These are phyloP conservation scores for Masnerella sp. DNA, from an alignment of 2,888 invertebrate genomes.

Conservation along the genomic window DNA sequence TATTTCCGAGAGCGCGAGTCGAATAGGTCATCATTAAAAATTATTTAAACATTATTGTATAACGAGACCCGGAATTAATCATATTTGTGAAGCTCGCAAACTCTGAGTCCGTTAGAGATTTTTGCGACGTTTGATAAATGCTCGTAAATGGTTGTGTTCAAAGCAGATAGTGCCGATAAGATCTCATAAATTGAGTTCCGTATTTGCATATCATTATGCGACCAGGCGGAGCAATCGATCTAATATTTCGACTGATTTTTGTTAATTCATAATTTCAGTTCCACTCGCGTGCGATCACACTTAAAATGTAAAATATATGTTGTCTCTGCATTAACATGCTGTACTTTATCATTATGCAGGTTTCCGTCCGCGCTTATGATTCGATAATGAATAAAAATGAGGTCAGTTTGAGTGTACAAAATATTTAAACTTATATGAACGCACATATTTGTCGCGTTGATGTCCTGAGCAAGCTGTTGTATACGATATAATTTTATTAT, in stretches of 20 bases:
- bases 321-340: not conserved
- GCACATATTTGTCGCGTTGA: too few species aligned
- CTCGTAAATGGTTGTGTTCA: constrained; percentile 7
- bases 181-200: constrained; percentile 21
- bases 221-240: not conserved
- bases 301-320: constrained; percentile 6
- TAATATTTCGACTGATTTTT: constrained; percentile 6
- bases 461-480: too few species aligned
- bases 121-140: too few species aligned
- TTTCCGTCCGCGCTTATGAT: not conserved
- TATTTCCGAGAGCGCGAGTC: too few species aligned
- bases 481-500: not conserved
- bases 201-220: constrained; percentile 16
- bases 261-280: constrained; percentile 10
- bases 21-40: too few species aligned
- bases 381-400: constrained; percentile 14
- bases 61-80: too few species aligned
- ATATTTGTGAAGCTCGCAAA: too few species aligned
- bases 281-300: not conserved
- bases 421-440: not conserved
- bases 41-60: too few species aligned
- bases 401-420: not conserved
- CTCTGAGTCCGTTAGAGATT: too few species aligned
- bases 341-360: not conserved
- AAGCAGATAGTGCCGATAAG: constrained; percentile 1